Evolutionary conservation across 2,888 invertebrate genomes (phyloP).

Genomic region (Drosophila neotestacea): DNA sequence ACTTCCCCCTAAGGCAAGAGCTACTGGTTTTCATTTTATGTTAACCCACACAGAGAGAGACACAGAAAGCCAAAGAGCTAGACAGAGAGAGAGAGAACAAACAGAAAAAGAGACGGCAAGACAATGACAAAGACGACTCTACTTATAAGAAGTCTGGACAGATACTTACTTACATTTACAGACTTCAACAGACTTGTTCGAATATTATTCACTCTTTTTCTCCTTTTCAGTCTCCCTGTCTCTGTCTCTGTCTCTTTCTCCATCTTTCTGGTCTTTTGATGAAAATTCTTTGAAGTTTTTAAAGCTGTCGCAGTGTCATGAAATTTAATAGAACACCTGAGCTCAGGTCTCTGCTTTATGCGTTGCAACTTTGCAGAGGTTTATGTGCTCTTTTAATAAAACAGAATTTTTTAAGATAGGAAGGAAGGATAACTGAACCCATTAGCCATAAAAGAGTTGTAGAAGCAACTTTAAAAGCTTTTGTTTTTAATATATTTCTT

Average conservation of each 20-base stretch:
- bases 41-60: constrained; percentile 51
- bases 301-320: constrained; percentile 64
- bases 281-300: constrained; percentile 42
- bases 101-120: not conserved
- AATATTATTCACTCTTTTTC: constrained; percentile 38
- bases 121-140: not conserved
- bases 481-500: not conserved
- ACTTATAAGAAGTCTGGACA: constrained; percentile 34
- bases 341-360: constrained; percentile 17
- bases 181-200: constrained; percentile 51
- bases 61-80: not conserved
- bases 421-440: too few species aligned
- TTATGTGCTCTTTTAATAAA: constrained; percentile 8
- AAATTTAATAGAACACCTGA: constrained; percentile 69
- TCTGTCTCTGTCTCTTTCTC: constrained; percentile 5
- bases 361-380: constrained; percentile 1
- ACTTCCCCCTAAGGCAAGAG: constrained; percentile 18
- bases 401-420: not conserved
- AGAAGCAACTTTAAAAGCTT: not conserved
- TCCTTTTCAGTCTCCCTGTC: not conserved
- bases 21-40: constrained; percentile 76
- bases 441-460: too few species aligned
- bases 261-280: not conserved
- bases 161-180: constrained; percentile 43
- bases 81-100: constrained; percentile 8